phyloP scores from a whole-genome alignment of 2,797 vertebrate genomes.

The Acanthurus leucopareius region DNA sequence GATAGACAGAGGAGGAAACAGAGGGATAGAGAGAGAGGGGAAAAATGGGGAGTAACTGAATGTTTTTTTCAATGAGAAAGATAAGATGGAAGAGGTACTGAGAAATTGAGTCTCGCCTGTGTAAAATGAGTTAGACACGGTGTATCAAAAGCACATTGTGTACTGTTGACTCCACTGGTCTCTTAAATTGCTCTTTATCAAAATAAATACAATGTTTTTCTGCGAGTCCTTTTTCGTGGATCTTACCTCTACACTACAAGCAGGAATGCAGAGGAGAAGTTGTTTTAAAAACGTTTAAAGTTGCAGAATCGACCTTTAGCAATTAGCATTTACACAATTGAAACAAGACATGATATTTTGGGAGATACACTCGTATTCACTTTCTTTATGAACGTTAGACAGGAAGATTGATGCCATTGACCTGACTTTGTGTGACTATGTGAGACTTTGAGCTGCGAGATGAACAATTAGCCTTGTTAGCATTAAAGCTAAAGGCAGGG shows the following conservation, averaged over 20 bases:
- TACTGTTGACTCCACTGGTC: conserved; percentile 37
- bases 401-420: neutral
- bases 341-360: neutral
- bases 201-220: conserved; percentile 12
- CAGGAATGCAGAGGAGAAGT: neutral
- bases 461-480: neutral
- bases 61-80: conserved; percentile 51
- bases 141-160: conserved; percentile 43
- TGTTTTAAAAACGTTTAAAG: neutral
- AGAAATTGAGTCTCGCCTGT: conserved; percentile 47
- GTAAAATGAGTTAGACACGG: conserved; percentile 59
- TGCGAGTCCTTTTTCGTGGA: neutral
- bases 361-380: neutral
- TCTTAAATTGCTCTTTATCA: conserved; percentile 53
- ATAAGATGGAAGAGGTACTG: conserved; percentile 59
- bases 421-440: neutral
- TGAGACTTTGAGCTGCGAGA: neutral
- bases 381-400: neutral
- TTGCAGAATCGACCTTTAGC: neutral
- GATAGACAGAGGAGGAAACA: conserved; percentile 3
- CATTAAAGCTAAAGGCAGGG: neutral
- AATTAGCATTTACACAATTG: neutral
- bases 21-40: conserved; percentile 15
- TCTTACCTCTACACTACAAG: neutral
- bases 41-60: conserved; percentile 21